These are phyloP conservation scores for Pseudoatta argentina DNA, from an alignment of 1,140 invertebrate genomes.

Conservation along the genomic window DNA sequence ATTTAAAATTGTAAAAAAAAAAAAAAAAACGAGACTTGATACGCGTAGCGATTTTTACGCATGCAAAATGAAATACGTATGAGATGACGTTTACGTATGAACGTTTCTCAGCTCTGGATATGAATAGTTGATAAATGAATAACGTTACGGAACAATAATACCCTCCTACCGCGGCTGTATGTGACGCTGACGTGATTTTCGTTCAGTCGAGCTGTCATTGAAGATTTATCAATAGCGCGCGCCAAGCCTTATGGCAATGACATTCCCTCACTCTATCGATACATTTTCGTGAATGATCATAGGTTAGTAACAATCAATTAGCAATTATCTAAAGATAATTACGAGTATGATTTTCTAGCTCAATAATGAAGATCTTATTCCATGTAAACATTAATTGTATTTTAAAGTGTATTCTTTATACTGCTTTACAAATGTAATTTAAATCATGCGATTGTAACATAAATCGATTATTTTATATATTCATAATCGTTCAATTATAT, in stretches of 20 bases:
- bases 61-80: conserved; percentile 2
- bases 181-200: conserved; percentile 54
- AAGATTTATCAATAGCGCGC: conserved; percentile 73
- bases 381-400: not conserved
- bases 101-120: conserved; percentile 31
- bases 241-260: conserved; percentile 50
- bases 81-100: not conserved
- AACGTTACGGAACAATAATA: conserved; percentile 47
- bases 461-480: not conserved
- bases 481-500: not conserved
- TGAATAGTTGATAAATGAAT: conserved; percentile 61
- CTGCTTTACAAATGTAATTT: not conserved
- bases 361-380: conserved; percentile 12
- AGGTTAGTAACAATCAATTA: conserved; percentile 77
- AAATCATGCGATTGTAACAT: not conserved
- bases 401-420: not conserved
- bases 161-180: conserved; percentile 16
- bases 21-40: not conserved
- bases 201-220: conserved; percentile 56
- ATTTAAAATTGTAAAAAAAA: not conserved
- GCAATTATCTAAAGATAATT: conserved; percentile 79
- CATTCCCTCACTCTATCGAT: conserved; percentile 72
- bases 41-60: conserved; percentile 19
- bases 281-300: conserved; percentile 75
- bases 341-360: conserved; percentile 53